These are phyloP conservation scores for Globicephala melas DNA, from an alignment of 2,113 vertebrate genomes.

Conservation along the genomic window DNA sequence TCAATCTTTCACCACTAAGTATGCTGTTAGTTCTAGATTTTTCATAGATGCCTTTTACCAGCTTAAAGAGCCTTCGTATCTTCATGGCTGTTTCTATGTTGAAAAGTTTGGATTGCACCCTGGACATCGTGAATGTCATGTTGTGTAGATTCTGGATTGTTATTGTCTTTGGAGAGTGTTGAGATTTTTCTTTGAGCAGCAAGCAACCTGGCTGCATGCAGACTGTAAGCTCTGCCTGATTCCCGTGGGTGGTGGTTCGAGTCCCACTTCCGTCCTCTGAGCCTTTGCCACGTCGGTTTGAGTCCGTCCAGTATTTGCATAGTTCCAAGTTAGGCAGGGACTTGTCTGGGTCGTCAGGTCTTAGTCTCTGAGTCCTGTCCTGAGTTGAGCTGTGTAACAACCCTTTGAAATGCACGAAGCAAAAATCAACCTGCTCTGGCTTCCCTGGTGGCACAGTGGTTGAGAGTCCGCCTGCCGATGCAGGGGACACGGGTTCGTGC, in stretches of 20 bases:
- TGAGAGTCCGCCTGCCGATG: too few relatives aligned
- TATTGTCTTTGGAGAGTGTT: neutral
- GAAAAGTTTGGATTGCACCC: neutral
- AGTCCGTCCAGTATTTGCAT: accelerated
- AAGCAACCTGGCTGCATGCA: neutral
- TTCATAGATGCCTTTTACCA: neutral
- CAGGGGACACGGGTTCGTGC: too few relatives aligned
- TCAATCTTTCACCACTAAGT: neutral
- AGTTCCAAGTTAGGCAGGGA: neutral
- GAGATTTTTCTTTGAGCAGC: neutral
- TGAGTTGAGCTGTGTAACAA: neutral
- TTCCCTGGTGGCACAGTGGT: too few relatives aligned
- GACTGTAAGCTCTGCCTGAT: neutral
- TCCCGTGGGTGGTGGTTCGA: neutral
- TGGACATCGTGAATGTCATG: neutral
- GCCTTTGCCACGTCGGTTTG: neutral
- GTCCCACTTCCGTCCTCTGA: neutral
- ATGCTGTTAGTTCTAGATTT: neutral
- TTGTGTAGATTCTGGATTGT: neutral
- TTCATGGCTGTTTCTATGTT: neutral
- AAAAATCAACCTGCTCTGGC: neutral
- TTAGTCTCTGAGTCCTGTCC: neutral
- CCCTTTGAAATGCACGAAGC: neutral
- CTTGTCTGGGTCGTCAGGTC: neutral
- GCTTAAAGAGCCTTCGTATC: neutral